Evolutionary conservation across 64 coral and sea anemone genomes (phyloP), one percentile per base, ranked within the genome.

Genomic region (Pocillopora verrucosa): DNA sequence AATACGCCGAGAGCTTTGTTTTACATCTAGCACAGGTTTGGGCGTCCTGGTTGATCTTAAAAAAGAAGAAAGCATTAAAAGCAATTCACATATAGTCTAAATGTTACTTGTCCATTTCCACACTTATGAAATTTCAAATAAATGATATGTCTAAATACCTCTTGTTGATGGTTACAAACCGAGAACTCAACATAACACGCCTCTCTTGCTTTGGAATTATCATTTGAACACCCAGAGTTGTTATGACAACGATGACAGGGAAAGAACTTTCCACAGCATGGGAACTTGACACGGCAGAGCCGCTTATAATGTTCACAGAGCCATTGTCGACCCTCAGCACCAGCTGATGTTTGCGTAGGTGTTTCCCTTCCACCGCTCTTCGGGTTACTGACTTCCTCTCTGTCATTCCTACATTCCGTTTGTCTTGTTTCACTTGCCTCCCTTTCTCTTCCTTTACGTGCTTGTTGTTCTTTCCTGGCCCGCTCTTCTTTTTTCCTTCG

Each of bases 231-330:
- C 13, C 20, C 81, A 5, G 83, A 79, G 51, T 69, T 74, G 68
- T 94, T 94, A 38, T 94, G 93, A n/a, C 93, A 94, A 16, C 88
- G 93, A 91, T 94, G 93, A 59, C 93, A 94, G 3, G 74, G 69
- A 62, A 72, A 94, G 82, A 94, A 94, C 14, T 72, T 30, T 7
- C 72, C 22, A 58, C 93, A 94, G 65, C 93, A 94, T 38, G 80
- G 88, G 61, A 94, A 94, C 67, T 70, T 70, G 20, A 70, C 67
- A 17, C 78, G 68, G 79, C 92, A 89, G 0, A 82, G 34, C 22
- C 67, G n/a, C 67, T 70, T 19, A 70, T 70, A 70, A 70, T 70
- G 67, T 70, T 70, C 67, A 70, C 67, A 70, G 11, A 70, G 20
- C 61, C 87, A 76, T 2, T 45, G 80, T 13, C 36, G 64, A 10